Evolutionary conservation across 2,888 invertebrate genomes (phyloP), one percentile per base, ranked within the genome.

Genomic region (Acronicta aceris): DNA sequence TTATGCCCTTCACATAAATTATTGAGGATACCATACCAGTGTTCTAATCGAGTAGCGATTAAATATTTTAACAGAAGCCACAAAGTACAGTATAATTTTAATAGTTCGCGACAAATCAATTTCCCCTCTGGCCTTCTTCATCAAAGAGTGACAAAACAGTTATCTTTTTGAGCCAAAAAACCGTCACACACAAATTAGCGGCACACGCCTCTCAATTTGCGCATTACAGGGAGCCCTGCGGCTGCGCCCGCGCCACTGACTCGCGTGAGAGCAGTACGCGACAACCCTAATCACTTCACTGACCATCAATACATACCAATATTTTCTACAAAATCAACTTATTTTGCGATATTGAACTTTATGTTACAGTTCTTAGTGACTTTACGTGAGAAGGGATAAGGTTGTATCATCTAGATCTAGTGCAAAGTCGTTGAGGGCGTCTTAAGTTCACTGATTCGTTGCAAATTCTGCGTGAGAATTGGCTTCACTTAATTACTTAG

Each of bases 141-240:
- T 71, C 59, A 71, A 66, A 65, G 52, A 48, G 49, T 64, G 59
- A 45, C 54, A 55, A 65, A 68, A 59, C 67, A 60, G 61, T 72
- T 65, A 65, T 49, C 53, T 77, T 80, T 78, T 73, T 71, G 59
- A 62, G 45, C 61, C 67, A 74, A n/a, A 65, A 76, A 69, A 61
- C 76, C 64, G 59, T 61, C 65, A 54, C 66, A 61, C 65, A 51
- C 66, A 65, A 66, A 81, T 79, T 74, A 75, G 48, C 43, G 72
- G 59, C 81, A 70, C 81, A 69, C 77, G 78, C 65, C 68, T 53
- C 40, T 49, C 65, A 74, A 79, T 83, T 82, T 78, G 40, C 71
- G 60, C 76, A 73, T 79, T 74, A 61, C 57, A 71, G 65, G 64
- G 38, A 56, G 27, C 38, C 55, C 47, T 33, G 43, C 33, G 55